A percentile compares a stretch with the other conserved stretches of the same genome.
Evolutionary conservation across 2,113 vertebrate genomes (phyloP).

Genomic region (Chloroceryle aenea): DNA sequence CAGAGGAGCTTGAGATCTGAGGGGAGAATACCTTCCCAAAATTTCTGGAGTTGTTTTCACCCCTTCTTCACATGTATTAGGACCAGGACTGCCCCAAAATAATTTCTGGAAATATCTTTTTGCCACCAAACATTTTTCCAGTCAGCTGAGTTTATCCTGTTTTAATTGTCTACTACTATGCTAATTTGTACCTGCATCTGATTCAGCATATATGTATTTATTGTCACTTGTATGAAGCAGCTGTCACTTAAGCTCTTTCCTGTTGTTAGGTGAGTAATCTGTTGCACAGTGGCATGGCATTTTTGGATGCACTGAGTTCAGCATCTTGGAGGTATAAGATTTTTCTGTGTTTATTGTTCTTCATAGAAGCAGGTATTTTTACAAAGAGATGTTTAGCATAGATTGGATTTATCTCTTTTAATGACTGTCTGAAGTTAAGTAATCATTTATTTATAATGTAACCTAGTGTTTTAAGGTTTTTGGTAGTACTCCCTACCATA

Average conservation of each 20-base stretch:
- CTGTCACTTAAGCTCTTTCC: neutral
- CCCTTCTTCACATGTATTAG: neutral
- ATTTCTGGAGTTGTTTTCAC: neutral
- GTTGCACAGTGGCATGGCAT: neutral
- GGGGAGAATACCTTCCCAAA: neutral
- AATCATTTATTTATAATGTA: neutral
- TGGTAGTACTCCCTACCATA: neutral
- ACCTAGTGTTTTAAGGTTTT: neutral
- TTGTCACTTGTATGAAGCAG: neutral
- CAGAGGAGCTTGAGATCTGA: neutral
- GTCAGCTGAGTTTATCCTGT: neutral
- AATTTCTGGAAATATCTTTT: neutral
- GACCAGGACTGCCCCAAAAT: neutral
- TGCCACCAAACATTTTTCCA: neutral
- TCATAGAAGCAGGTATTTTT: neutral
- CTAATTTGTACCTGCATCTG: neutral
- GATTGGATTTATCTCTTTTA: neutral
- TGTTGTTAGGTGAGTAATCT: neutral
- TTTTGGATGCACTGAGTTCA: neutral
- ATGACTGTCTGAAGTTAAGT: neutral
- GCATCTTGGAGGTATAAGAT: neutral
- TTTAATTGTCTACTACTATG: neutral
- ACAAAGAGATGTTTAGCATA: neutral
- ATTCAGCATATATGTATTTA: neutral
- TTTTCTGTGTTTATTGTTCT: neutral